A percentile compares a stretch with the other conserved stretches of the same genome.
These are phyloP conservation scores for Anoncus sp. DNA, from an alignment of 2,888 invertebrate genomes.

Conservation along the genomic window DNA sequence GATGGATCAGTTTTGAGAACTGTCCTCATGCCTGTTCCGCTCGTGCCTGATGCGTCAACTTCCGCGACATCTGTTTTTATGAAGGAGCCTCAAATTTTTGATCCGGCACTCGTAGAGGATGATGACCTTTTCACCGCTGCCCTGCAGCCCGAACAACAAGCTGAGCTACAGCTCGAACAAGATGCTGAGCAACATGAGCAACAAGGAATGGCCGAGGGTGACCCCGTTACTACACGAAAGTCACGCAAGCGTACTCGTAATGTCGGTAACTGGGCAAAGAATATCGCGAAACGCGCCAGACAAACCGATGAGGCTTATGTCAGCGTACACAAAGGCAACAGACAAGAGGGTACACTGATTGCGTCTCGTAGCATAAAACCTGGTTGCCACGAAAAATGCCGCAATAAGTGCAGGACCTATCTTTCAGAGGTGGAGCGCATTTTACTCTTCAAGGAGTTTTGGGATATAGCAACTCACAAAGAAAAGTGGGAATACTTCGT, in stretches of 20 bases:
- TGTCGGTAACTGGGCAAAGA: slow-evolving; percentile 1
- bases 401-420: slow-evolving; percentile 16
- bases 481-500: slow-evolving; percentile 10
- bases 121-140: neutral
- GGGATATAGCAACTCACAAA: slow-evolving; percentile 1
- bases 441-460: slow-evolving; percentile 9
- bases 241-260: slow-evolving; percentile 7
- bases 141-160: slow-evolving; percentile 3
- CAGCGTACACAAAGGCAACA: slow-evolving; percentile 1
- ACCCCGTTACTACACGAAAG: slow-evolving; percentile 4
- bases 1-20: slow-evolving; percentile 4
- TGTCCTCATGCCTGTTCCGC: slow-evolving; percentile 4
- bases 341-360: slow-evolving; percentile 2
- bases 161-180: neutral
- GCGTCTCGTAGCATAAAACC: slow-evolving; percentile 4
- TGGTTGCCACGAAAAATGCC: slow-evolving; percentile 8
- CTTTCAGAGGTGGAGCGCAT: neutral
- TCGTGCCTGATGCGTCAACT: slow-evolving; percentile 11
- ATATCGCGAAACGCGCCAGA: slow-evolving; percentile 1
- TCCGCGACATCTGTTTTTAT: neutral
- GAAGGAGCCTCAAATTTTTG: neutral
- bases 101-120: neutral
- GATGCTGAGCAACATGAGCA: slow-evolving; percentile 7
- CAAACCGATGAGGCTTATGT: slow-evolving; percentile 7
- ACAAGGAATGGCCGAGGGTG: neutral